phyloP scores from a whole-genome alignment of 2,888 invertebrate genomes.

The Empis livida region DNA sequence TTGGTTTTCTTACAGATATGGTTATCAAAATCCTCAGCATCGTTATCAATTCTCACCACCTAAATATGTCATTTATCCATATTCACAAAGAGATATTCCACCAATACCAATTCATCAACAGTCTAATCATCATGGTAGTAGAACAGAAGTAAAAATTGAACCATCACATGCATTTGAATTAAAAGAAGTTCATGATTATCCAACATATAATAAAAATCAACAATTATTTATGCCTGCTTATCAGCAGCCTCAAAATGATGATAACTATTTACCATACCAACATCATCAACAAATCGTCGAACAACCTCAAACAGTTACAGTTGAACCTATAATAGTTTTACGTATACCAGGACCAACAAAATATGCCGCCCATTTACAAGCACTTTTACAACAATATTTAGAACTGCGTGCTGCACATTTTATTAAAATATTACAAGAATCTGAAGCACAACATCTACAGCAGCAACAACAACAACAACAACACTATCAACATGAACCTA shows the following conservation, averaged over 20 bases:
- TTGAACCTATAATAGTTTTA: slow-evolving; percentile 33
- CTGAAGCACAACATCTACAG: slow-evolving; percentile 24
- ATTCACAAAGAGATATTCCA: slow-evolving; percentile 51
- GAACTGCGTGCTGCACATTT: slow-evolving; percentile 34
- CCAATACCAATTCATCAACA: slow-evolving; percentile 21
- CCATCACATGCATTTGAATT: slow-evolving; percentile 43
- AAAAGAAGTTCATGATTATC: slow-evolving; percentile 14
- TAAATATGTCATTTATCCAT: slow-evolving; percentile 54
- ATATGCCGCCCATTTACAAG: slow-evolving; percentile 33
- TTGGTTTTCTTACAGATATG: slow-evolving; percentile 27
- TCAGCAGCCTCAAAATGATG: background rate
- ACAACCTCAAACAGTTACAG: slow-evolving; percentile 9
- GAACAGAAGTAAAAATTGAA: slow-evolving; percentile 42
- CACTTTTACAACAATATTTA: slow-evolving; percentile 31
- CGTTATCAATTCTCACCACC: slow-evolving; percentile 34
- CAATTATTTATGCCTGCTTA: slow-evolving; percentile 2
- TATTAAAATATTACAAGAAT: slow-evolving; percentile 28
- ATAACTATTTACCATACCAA: background rate
- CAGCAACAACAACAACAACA: slow-evolving; percentile 16
- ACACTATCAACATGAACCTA: background rate
- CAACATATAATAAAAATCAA: slow-evolving; percentile 8
- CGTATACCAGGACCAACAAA: slow-evolving; percentile 34
- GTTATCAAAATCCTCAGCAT: slow-evolving; percentile 20
- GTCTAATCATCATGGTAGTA: slow-evolving; percentile 10
- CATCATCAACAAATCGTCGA: slow-evolving; percentile 9